Base-by-base conservation (phyloP, 2,888 invertebrate genomes). In the Phragmatobia fuliginosa region DNA sequence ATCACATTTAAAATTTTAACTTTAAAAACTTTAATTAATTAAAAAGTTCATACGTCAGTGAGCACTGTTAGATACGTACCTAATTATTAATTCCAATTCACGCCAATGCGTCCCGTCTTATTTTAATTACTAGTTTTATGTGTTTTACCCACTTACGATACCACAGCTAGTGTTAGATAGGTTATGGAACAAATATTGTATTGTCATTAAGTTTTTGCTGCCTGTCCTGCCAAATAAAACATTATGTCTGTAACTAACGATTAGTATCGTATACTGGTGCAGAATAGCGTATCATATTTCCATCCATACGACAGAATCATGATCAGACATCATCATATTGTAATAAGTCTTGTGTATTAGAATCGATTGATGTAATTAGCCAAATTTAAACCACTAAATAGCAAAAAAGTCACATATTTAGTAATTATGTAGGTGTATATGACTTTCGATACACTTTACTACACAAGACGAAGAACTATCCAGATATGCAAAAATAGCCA, bases 251-350 rank as follows among this genome's bases (percentile, higher is more conserved):
- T 41, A 5, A 18, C 18, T 38, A 45, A 45, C 7, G 21, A 18
- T 11, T n/a, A n/a, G n/a, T n/a, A n/a, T n/a, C n/a, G n/a, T n/a
- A n/a, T n/a, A n/a, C n/a, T n/a, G n/a, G n/a, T n/a, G n/a, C n/a
- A n/a, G n/a, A n/a, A n/a, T n/a, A n/a, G n/a, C n/a, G 41, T 85
- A 79, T 83, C 83, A 82, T 83, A 85, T 79, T 82, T 79, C 75
- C 78, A 79, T 71, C 81, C 78, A 77, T 83, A 77, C 73, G 74
- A 74, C 62, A 78, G 82, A 69, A 88, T 86, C 88, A 88, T 85
- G 81, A 79, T 78, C 82, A 80, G n/a, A n/a, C 79, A 81, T 75
- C 67, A 72, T 84, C 82, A 78, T 87, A 83, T 85, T 36, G 36
- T 21, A 2, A 21, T 45, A 45, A n/a, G n/a, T n/a, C n/a, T n/a